Evolutionary conservation across 2,888 invertebrate genomes (phyloP).

Genomic region (Seira musarum): DNA sequence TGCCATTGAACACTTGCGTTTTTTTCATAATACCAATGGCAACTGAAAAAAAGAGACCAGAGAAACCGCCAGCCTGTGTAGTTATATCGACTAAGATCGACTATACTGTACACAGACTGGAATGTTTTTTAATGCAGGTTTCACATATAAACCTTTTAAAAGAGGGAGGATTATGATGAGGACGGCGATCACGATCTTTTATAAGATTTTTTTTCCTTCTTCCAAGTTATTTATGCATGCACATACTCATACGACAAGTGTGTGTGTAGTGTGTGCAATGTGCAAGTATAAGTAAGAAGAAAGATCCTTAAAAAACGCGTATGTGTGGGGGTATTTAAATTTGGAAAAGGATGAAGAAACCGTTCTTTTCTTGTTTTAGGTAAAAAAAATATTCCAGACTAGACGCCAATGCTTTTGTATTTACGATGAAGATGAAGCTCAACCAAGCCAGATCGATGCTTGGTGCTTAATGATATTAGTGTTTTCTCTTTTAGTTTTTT

Average conservation of each 20-base stretch:
- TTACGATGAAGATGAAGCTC: too few species aligned
- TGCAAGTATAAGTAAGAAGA: too few species aligned
- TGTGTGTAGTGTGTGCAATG: background rate
- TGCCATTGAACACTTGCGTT: conserved; percentile 1
- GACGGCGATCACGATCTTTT: conserved; percentile 28
- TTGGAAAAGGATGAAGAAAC: too few species aligned
- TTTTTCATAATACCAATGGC: too few species aligned
- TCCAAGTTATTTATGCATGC: conserved; percentile 33
- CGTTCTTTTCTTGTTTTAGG: too few species aligned
- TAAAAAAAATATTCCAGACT: too few species aligned
- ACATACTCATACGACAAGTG: conserved; percentile 17
- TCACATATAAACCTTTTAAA: background rate
- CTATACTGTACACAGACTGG: background rate
- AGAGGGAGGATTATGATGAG: background rate
- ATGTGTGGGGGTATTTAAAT: too few species aligned
- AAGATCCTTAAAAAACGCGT: too few species aligned
- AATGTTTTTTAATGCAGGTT: background rate
- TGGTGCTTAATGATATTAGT: background rate
- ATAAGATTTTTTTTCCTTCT: conserved; percentile 7
- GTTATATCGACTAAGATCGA: background rate
- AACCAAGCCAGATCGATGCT: too few species aligned
- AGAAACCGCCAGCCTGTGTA: too few species aligned
- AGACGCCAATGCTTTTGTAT: too few species aligned
- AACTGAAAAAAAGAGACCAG: too few species aligned
- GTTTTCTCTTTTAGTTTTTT: background rate